Base-by-base conservation (phyloP, 2,797 vertebrate genomes). In the Harpagifer antarcticus region DNA sequence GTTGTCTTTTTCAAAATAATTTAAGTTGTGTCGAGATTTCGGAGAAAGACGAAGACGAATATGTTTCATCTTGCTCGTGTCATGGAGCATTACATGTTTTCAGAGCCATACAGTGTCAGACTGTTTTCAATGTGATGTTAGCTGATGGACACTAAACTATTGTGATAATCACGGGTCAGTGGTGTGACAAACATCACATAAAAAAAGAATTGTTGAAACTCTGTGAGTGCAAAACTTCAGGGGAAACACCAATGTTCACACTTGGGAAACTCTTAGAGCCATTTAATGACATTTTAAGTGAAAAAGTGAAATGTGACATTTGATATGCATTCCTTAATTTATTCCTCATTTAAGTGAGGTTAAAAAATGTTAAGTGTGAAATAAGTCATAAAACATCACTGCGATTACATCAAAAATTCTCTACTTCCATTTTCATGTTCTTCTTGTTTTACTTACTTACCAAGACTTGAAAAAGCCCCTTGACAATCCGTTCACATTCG, bases 1-100 rank as follows among this genome's bases (percentile, higher is more conserved):
- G 6, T 61, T 74, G 55, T 64, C 61, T 82, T 80, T 78, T 79
- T 75, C 33, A 74, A 23, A 88, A 87, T 68, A 86, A 72, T 65
- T 78, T 9, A 50, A 72, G 17, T 56, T 65, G 53, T 44, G 55
- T 58, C 23, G 23, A 62, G 55, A 48, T 79, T 73, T 79, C 45
- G 57, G 16, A 50, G 47, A 68, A 74, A 79, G 27, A 68, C 12
- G 40, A 3, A 68, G 49, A 33, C 37, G 49, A 66, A 44, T 48
- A 63, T 52, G 49, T 79, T 14, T 78, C 45, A 17, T 31, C 27
- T 78, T 50, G 58, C 59, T 44, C 10, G 49, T 54, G 9, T 72
- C 40, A 31, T 9, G 44, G 23, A 73, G 72, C 48, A n/a, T 62
- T 55, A 59, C 74, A 71, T 54, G 23, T 52, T 83, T 48, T 60